Conservation (phyloP, 2,888 invertebrate genomes). For the Tetanocera ferruginea region DNA sequence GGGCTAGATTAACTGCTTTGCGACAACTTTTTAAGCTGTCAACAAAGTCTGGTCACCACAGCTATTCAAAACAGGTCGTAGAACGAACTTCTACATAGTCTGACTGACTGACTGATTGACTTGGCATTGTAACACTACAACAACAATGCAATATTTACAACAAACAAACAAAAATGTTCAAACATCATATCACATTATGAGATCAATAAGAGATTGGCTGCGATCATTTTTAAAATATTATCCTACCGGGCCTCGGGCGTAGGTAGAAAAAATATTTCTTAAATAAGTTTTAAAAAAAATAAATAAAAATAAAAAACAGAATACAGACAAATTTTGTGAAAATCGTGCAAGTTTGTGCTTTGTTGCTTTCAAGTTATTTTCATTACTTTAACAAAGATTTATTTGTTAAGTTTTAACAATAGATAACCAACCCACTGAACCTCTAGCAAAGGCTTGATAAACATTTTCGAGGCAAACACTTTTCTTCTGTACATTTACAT, state of each 20-base stretch:
- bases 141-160: neutral
- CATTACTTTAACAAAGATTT: too few species aligned
- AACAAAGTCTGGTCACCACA: conserved; percentile 12
- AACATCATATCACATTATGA: conserved; percentile 59
- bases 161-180: conserved; percentile 8
- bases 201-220: conserved; percentile 60
- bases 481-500: too few species aligned
- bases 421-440: too few species aligned
- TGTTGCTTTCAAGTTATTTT: too few species aligned
- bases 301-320: too few species aligned
- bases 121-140: too few species aligned
- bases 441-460: too few species aligned
- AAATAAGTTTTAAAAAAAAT: too few species aligned
- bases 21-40: neutral
- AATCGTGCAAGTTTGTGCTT: too few species aligned
- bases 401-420: too few species aligned
- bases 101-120: neutral
- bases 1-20: neutral
- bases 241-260: neutral
- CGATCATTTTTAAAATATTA: neutral
- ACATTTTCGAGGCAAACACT: too few species aligned
- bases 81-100: neutral
- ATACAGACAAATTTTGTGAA: too few species aligned
- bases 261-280: neutral
- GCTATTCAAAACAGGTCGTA: neutral